phyloP scores from a whole-genome alignment of 2,113 vertebrate species.

The Uria lomvia region DNA sequence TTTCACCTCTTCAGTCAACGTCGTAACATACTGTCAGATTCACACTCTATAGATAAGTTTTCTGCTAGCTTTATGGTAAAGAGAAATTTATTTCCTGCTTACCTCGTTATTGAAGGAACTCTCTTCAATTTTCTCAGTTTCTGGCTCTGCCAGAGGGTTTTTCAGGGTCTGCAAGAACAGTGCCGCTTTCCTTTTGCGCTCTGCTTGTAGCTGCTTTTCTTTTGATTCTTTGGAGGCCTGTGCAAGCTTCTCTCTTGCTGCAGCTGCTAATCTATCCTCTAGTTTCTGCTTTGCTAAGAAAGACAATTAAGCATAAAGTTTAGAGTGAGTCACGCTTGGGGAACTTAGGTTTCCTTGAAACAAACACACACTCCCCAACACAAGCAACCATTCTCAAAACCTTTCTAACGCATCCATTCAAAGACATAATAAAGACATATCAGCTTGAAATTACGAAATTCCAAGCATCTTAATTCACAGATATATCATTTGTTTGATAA shows the following conservation, averaged over 20 bases:
- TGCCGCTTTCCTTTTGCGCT: constrained; percentile 94
- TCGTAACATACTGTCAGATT: not conserved
- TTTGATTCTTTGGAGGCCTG: constrained; percentile 98
- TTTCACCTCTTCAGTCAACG: not conserved
- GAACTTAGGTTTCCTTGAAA: not conserved
- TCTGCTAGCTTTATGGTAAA: not conserved
- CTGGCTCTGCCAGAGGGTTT: constrained; percentile 82
- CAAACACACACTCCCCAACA: not conserved
- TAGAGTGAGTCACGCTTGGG: not conserved
- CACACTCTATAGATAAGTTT: not conserved
- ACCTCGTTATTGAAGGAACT: constrained; percentile 78
- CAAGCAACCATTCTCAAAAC: not conserved
- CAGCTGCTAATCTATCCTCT: constrained; percentile 95
- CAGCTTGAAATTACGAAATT: not conserved
- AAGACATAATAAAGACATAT: not conserved
- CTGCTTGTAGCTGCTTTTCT: constrained; percentile 95
- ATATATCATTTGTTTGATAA: not conserved
- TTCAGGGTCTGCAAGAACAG: constrained; percentile 93
- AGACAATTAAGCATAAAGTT: not conserved
- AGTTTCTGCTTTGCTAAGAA: constrained; percentile 92
- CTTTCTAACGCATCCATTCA: not conserved
- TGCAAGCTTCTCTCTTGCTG: constrained; percentile 94
- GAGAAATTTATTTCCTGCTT: not conserved
- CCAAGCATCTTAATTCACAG: not conserved
- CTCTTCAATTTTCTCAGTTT: constrained; percentile 80